phyloP scores from a whole-genome alignment of 2,797 vertebrate species.

The Xenentodon cancila region DNA sequence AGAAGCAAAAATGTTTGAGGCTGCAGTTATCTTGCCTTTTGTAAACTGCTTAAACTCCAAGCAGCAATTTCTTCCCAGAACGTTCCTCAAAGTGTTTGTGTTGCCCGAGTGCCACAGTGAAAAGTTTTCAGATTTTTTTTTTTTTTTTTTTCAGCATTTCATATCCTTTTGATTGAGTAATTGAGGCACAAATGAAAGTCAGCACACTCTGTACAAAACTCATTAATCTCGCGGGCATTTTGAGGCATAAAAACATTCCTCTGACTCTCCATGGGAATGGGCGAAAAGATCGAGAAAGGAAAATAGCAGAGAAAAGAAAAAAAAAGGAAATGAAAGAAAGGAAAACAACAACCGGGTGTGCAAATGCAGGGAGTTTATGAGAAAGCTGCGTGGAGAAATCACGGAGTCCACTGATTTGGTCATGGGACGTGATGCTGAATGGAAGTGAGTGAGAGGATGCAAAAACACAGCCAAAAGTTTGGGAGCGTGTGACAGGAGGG shows the following conservation, averaged over 20 bases:
- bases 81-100: slow-evolving; percentile 31
- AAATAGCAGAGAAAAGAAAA: slow-evolving; percentile 42
- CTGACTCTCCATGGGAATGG: slow-evolving; percentile 67
- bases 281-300: slow-evolving; percentile 45
- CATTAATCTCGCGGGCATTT: slow-evolving; percentile 70
- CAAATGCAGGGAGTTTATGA: slow-evolving; percentile 62
- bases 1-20: slow-evolving; percentile 32
- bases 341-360: slow-evolving; percentile 56
- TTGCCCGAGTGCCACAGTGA: slow-evolving; percentile 29
- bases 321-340: slow-evolving; percentile 9
- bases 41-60: slow-evolving; percentile 35
- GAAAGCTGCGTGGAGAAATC: slow-evolving; percentile 62
- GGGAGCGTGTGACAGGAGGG: slow-evolving; percentile 41
- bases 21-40: slow-evolving; percentile 34
- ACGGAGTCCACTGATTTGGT: slow-evolving; percentile 68
- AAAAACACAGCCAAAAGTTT: slow-evolving; percentile 60
- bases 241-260: slow-evolving; percentile 73
- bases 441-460: slow-evolving; percentile 56
- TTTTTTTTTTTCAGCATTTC: slow-evolving; percentile 41
- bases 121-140: slow-evolving; percentile 54
- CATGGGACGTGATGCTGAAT: slow-evolving; percentile 67
- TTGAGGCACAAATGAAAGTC: slow-evolving; percentile 56
- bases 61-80: slow-evolving; percentile 34
- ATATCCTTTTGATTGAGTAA: slow-evolving; percentile 62
- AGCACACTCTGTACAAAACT: slow-evolving; percentile 54